Evolutionary conservation across 1,140 invertebrate species (phyloP), one percentile per base, ranked within the genome.

Genomic region (Hylaeus volcanicus): DNA sequence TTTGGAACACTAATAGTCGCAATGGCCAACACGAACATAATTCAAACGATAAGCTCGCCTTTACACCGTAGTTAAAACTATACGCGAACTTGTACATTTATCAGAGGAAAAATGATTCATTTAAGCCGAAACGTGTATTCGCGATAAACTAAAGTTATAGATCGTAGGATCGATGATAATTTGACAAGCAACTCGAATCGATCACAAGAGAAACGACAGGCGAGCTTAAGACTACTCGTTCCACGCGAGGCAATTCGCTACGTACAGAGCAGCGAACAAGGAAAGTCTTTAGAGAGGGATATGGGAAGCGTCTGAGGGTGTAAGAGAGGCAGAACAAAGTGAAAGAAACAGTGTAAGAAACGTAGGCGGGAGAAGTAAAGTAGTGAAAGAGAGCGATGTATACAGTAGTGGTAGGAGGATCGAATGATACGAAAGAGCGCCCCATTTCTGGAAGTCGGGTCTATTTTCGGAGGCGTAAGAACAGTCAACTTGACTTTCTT

Each of bases 401-500:
- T 39, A 55, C 58, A 82, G 71, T 77, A 37, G 60, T 80, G 74
- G 69, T 74, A 79, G 66, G 14, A 74, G 81, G 81, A 83, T 80
- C 75, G 60, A 86, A 61, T 80, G 64, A 83, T 81, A 61, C 84
- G 74, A 86, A 86, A 86, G 81, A 86, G 81, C 84, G 77, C 76
- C 85, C 75, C 80, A 63, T 73, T 86, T 77, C 12, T 86, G 70
- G 70, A 77, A 69, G 70, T 74, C 45, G 80, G 80, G 68, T 83
- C 68, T 76, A 61, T 82, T 85, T 65, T 58, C 65, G 82, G 68
- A 85, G 79, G 73, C 56, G 60, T 75, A 80, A 58, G 83, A 71
- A 77, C 70, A 86, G 85, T 75, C 85, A 79, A 83, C 81, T 73
- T 86, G 58, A 83, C 60, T 77, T 82, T 55, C 11, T 60, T 61